Evolutionary conservation across 2,797 vertebrate species (phyloP), one percentile per base, ranked within the genome.

Genomic region (Leptodactylus fallax): DNA sequence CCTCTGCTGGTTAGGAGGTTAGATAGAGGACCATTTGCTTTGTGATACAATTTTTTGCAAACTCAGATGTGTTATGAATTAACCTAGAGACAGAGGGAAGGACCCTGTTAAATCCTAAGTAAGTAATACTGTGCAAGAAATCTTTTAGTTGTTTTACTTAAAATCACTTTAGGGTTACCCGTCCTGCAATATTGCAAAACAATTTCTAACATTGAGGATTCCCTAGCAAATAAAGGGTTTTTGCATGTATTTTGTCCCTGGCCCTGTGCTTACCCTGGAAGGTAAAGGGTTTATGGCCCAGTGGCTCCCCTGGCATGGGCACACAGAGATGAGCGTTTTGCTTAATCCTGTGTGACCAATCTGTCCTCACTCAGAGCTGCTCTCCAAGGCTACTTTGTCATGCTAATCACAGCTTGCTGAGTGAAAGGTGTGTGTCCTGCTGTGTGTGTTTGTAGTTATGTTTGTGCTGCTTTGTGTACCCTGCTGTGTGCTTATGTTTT

Each of bases 301-400:
- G 16, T 63, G 67, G 45, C 23, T 87, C 23, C 69, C 60, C 21
- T 85, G 77, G 88, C 61, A 77, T 89, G 72, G 85, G 85, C 63
- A 79, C 55, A 79, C 71, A 78, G 71, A 86, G 84, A 89, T 86
- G 87, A 89, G 71, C 71, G 79, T 89, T 72, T 56, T 83, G 79
- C 60, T 83, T 86, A 89, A 89, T 86, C 88, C 88, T 83, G 85
- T 89, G 88, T 89, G 88, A 86, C 85, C 88, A 86, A 89, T 86
- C 88, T 89, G 80, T 89, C 88, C 85, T 86, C 88, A 83, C 87
- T 78, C 21, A n/a, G 85, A 86, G 79, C 79, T 53, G 84, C 83
- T 83, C 80, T 83, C 72, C 63, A 83, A 82, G 79, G 63, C 63
- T 69, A 83, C 87, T 83, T 89, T 89, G 88, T 86, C 60, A 89